Evolutionary conservation across 2,113 vertebrate species (phyloP), one percentile per base, ranked within the genome.

Genomic region (Nematolebias whitei): DNA sequence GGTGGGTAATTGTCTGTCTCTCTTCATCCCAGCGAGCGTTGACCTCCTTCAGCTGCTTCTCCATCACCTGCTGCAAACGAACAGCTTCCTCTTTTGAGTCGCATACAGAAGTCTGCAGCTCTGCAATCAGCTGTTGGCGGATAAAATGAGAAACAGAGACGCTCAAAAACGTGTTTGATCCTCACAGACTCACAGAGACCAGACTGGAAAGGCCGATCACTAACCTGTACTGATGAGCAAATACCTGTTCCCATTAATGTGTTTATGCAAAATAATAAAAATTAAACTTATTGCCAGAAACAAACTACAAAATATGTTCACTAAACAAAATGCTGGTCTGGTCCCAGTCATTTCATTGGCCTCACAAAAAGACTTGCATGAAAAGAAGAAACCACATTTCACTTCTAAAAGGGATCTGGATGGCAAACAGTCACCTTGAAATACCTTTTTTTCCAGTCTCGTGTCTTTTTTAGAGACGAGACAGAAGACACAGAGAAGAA

Each of bases 71-170:
- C 92, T 94, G 94, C 78, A 92, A 92, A 78, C 71, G 91, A 74
- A 90, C 87, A 24, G 2, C 88, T 82, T 95, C 93, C 85, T 96
- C 95, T 38, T 88, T 93, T 54, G 94, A 86, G 26, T 88, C 89
- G 83, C 93, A 92, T 54, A 93, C 70, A 23, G 90, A 91, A 12
- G 89, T 78, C 89, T 94, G 93, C 65, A 96, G 95, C 32, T 95
- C 95, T 8, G 93, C 90, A 75, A 96, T 92, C 64, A 94, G 86
- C 96, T 98, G 62, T 20, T 85, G 87, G 32, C 5, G 38, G 32
- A 80, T 15, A 56, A 49, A 54, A 51, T 9, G 18, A 40, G 12
- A 54, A 23, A 54, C 3, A 16, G 22, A 9, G 22, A 44, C 45
- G 23, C 14, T 19, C 5, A 44, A 12, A 5, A 57, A 20, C 22